These are phyloP conservation scores for Cebidichthys violaceus DNA, from an alignment of 2,113 vertebrate genomes.

Conservation along the genomic window DNA sequence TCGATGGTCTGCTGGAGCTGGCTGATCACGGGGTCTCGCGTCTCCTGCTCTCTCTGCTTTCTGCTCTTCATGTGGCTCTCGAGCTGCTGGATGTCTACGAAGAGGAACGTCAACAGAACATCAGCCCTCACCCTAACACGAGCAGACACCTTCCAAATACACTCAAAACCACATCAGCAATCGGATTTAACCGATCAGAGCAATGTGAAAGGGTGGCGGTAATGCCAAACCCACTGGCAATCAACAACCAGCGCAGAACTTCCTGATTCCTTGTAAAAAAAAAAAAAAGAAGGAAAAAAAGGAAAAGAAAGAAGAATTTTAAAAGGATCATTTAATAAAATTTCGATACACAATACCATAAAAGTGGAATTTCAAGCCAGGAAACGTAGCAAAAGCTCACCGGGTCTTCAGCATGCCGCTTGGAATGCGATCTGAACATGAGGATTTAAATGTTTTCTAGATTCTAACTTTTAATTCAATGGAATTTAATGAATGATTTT, in stretches of 20 bases:
- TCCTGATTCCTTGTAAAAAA: neutral
- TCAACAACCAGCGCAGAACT: neutral
- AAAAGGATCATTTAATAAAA: neutral
- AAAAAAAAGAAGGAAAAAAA: too few relatives aligned
- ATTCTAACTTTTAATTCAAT: neutral
- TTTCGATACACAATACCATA: neutral
- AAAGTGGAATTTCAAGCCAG: neutral
- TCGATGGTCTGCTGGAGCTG: constrained; percentile 92
- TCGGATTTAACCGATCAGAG: neutral
- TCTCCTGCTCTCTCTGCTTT: constrained; percentile 91
- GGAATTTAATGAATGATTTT: neutral
- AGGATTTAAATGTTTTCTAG: neutral
- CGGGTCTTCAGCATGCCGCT: neutral
- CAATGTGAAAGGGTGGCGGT: neutral
- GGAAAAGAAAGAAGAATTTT: too few relatives aligned
- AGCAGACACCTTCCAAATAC: neutral
- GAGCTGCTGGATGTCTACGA: constrained; percentile 94
- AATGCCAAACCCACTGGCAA: neutral
- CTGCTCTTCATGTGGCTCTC: constrained; percentile 91
- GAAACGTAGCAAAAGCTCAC: neutral
- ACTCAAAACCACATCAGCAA: too few relatives aligned
- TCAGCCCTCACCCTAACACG: neutral
- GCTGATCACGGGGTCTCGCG: constrained; percentile 87
- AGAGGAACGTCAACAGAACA: neutral
- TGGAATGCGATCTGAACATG: neutral